Evolutionary conservation across 1,140 invertebrate genomes (phyloP).

Genomic region (Popillia japonica): DNA sequence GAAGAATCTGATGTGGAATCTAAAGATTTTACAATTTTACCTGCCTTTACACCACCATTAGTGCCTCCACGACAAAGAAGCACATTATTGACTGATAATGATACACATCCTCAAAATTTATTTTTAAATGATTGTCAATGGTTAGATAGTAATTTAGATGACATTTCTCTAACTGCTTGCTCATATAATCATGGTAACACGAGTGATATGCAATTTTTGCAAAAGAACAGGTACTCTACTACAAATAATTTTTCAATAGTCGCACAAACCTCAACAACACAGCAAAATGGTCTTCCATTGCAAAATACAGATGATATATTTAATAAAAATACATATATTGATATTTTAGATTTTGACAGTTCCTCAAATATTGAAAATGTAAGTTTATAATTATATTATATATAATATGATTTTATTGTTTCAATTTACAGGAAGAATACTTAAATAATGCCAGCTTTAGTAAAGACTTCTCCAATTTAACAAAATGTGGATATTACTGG

Average conservation of each 20-base stretch:
- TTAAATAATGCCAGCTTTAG: constrained; percentile 19
- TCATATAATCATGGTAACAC: constrained; percentile 1
- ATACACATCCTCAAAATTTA: neutral
- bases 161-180: constrained; percentile 13
- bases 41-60: constrained; percentile 14
- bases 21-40: constrained; percentile 11
- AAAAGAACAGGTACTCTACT: neutral
- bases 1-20: neutral
- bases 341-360: constrained; percentile 23
- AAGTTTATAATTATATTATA: neutral
- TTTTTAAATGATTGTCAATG: neutral
- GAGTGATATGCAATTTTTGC: neutral
- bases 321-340: constrained; percentile 20
- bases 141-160: neutral
- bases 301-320: constrained; percentile 2
- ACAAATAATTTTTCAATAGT: constrained; percentile 8
- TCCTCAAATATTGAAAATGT: constrained; percentile 12
- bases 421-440: constrained; percentile 19
- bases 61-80: constrained; percentile 22
- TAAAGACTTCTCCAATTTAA: constrained; percentile 21
- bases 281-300: neutral
- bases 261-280: neutral
- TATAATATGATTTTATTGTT: neutral
- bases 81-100: neutral
- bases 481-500: constrained; percentile 63